Percentiles rank a stretch among this genome's conserved stretches.
Conservation (phyloP, 2,888 invertebrate species). For the Macrophya alboannulata region DNA sequence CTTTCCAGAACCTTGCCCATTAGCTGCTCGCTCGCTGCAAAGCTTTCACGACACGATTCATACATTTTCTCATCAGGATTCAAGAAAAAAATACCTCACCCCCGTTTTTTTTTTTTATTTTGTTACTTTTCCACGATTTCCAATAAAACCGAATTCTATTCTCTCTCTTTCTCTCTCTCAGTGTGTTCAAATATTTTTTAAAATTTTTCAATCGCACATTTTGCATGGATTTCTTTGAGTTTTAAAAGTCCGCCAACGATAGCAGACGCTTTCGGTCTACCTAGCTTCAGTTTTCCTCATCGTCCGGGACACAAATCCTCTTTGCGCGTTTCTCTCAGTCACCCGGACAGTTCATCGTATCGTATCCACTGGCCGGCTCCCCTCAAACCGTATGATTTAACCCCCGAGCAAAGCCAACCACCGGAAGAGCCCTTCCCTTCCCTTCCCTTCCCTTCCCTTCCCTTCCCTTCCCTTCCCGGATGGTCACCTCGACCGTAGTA, state of each 20-base stretch:
- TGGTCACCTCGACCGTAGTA: conserved; percentile 50
- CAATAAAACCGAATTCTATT: too few relatives aligned
- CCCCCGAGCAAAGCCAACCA: conserved; percentile 50
- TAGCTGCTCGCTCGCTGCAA: conserved; percentile 74
- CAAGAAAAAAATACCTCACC: conserved; percentile 55
- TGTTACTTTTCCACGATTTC: too few relatives aligned
- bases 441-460: background rate
- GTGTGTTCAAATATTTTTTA: conserved; percentile 16
- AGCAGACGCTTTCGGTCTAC: background rate
- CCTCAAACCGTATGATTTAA: conserved; percentile 51
- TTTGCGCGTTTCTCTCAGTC: conserved; percentile 34
- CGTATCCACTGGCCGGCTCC: conserved; percentile 35
- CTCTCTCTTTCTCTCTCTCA: conserved; percentile 54
- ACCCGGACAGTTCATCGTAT: conserved; percentile 47
- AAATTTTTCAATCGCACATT: background rate
- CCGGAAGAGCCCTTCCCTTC: conserved; percentile 48
- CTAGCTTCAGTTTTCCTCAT: conserved; percentile 13
- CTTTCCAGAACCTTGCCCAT: conserved; percentile 70
- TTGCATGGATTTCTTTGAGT: background rate
- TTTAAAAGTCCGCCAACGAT: background rate
- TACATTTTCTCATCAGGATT: conserved; percentile 74
- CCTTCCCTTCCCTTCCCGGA: conserved; percentile 29
- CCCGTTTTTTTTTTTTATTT: conserved; percentile 52
- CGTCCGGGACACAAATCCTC: conserved; percentile 42
- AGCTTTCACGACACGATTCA: conserved; percentile 78